phyloP scores from a whole-genome alignment of 2,797 vertebrate genomes.

The Sphenodon punctatus region DNA sequence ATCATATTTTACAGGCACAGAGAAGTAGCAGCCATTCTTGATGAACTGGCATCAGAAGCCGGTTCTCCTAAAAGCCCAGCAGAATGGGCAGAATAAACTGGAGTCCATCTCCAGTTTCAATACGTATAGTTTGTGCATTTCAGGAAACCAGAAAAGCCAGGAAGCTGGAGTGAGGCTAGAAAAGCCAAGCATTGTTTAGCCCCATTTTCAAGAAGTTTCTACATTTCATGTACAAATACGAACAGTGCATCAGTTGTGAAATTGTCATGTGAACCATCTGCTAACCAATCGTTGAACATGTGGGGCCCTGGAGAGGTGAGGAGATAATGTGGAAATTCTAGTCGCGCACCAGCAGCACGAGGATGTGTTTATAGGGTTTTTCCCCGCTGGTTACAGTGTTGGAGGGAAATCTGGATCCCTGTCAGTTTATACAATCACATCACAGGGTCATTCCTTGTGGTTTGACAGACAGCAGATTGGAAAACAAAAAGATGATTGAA shows the following conservation, averaged over 20 bases:
- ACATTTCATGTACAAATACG: conserved; percentile 9
- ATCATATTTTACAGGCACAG: conserved; percentile 3
- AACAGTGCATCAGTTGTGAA: conserved; percentile 21
- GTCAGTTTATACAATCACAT: no score
- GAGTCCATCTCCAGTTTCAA: background rate
- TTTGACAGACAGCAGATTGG: background rate
- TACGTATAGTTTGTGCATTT: background rate
- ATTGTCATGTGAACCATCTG: background rate
- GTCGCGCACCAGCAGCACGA: background rate
- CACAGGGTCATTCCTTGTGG: background rate
- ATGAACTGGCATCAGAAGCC: conserved; percentile 20
- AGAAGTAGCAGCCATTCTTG: conserved; percentile 11
- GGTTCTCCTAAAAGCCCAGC: conserved; percentile 16
- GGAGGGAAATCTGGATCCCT: no score
- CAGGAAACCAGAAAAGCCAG: conserved; percentile 1
- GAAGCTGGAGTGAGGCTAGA: conserved; percentile 5
- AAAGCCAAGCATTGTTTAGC: background rate
- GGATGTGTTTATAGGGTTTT: no score
- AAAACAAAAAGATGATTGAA: background rate
- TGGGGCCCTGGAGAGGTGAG: background rate
- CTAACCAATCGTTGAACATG: background rate
- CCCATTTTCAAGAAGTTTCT: conserved; percentile 26
- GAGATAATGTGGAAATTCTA: background rate
- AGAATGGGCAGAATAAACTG: background rate
- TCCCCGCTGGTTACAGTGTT: no score